Evolutionary conservation across 2,888 invertebrate genomes (phyloP), one percentile per base, ranked within the genome.

Genomic region (Taphrorychus bicolor): DNA sequence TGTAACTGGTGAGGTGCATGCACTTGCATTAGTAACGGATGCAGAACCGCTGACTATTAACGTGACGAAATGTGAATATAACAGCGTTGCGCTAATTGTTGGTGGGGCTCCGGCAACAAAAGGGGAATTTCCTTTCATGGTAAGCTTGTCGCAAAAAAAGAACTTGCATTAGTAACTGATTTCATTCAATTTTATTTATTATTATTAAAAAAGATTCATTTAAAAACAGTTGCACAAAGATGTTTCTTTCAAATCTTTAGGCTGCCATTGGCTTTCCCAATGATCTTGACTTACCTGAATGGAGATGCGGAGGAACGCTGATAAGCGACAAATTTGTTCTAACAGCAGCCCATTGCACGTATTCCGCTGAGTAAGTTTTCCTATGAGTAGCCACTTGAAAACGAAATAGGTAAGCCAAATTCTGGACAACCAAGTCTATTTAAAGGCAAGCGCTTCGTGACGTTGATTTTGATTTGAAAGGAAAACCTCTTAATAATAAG

Each of bases 101-200:
- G 88, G 88, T 0, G 88, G 88, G 0, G 80, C 80, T 42, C 83
- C 85, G 2, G 85, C 86, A 1, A 76, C 74, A 19, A 82, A 86
- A 11, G 83, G 83, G 59, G 87, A 88, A 77, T 88, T 87, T 75
- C 88, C 88, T 0, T 88, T 88, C 68, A 88, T 88, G 88, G 86
- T 88, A 77, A 24, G 32, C 42, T 58, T 11, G 51, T 45, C n/a
- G n/a, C n/a, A n/a, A n/a, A n/a, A n/a, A n/a, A n/a, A n/a, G n/a
- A n/a, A n/a, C n/a, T n/a, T n/a, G n/a, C n/a, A n/a, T n/a, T n/a
- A n/a, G n/a, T n/a, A n/a, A n/a, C n/a, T n/a, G n/a, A n/a, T n/a
- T n/a, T n/a, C n/a, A n/a, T n/a, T n/a, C n/a, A n/a, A n/a, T n/a
- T n/a, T n/a, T n/a, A n/a, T n/a, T n/a, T n/a, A n/a, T n/a, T n/a